Base-by-base conservation (phyloP, 2,797 vertebrate genomes). In the Stomatorhinus walkeri region DNA sequence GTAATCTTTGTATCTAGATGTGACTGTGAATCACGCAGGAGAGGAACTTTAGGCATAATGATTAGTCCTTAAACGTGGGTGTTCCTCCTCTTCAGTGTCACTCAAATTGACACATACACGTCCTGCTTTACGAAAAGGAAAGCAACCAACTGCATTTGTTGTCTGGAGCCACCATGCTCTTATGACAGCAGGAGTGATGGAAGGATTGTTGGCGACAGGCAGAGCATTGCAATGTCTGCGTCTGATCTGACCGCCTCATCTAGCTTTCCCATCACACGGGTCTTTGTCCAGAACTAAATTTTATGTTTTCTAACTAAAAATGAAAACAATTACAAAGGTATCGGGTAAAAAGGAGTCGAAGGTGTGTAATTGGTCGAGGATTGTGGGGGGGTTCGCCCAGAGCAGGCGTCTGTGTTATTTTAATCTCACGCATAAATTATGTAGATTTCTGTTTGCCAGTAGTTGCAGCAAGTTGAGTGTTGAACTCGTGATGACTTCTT, bases 401-500 rank as follows among this genome's bases (percentile, higher is more conserved):
- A 93, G 93, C 92, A 91, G 90, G 81, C 90, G 90, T 92, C 91
- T 92, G 89, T 90, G 90, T 89, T 88, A 92, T 90, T 94, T 94
- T 93, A 61, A 91, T 93, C 92, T 94, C 90, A 91, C 90, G 95
- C 95, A 96, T 95, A 95, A 94, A 96, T 95, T 95, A 96, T 96
- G 93, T 90, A 96, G 95, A 94, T 93, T 92, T 93, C 90, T 91
- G 90, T 93, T 93, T 94, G 91, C 92, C 85, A 87, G 89, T 72
- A 92, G 93, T 92, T 88, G 89, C 95, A 93, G 90, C 91, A 90
- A 96, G 94, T 95, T 95, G 94, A 94, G 81, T 93, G 93, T 93
- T 96, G 95, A 94, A 93, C 95, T 96, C 94, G 90, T 94, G 91
- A 93, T 95, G 92, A 95, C 94, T 96, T 93, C 94, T 94, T 91